These are phyloP conservation scores for Ceratina australensis DNA, from an alignment of 1,140 invertebrate genomes.

Conservation along the genomic window DNA sequence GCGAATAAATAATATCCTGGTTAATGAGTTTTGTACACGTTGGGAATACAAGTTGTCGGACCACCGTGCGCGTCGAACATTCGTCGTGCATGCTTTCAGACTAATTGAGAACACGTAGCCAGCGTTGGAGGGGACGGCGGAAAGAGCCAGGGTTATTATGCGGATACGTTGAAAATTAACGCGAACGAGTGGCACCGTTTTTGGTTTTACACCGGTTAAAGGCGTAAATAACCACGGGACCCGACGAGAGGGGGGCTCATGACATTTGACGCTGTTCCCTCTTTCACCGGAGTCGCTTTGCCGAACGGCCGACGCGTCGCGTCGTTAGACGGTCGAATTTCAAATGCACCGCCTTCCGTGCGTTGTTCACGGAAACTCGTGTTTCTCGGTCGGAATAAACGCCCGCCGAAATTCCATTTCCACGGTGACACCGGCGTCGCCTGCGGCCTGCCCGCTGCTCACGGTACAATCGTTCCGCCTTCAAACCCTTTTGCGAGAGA, in stretches of 20 bases:
- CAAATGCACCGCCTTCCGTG: slow-evolving; percentile 63
- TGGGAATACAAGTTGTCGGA: no score
- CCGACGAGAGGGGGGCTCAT: slow-evolving; percentile 40
- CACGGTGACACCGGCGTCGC: not conserved
- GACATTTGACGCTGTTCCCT: slow-evolving; percentile 63
- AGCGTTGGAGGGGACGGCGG: not conserved
- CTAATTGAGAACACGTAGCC: slow-evolving; percentile 25
- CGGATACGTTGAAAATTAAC: slow-evolving; percentile 52
- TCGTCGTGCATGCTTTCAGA: slow-evolving; percentile 19
- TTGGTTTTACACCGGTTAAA: slow-evolving; percentile 56
- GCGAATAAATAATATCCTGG: no score
- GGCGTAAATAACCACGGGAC: slow-evolving; percentile 53
- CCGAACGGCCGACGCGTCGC: slow-evolving; percentile 22
- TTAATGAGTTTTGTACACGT: no score
- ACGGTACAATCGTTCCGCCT: not conserved
- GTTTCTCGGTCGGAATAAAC: slow-evolving; percentile 16
- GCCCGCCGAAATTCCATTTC: slow-evolving; percentile 15
- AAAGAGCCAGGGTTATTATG: slow-evolving; percentile 1
- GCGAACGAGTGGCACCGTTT: slow-evolving; percentile 6
- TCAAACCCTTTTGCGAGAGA: no score
- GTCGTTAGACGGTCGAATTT: slow-evolving; percentile 55
- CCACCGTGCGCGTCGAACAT: not conserved
- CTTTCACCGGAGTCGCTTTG: slow-evolving; percentile 56
- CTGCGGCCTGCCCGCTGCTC: no score
- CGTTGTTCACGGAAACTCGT: slow-evolving; percentile 16